Base-by-base conservation (phyloP, 1,140 invertebrate genomes). In the Chymomyza costata region DNA sequence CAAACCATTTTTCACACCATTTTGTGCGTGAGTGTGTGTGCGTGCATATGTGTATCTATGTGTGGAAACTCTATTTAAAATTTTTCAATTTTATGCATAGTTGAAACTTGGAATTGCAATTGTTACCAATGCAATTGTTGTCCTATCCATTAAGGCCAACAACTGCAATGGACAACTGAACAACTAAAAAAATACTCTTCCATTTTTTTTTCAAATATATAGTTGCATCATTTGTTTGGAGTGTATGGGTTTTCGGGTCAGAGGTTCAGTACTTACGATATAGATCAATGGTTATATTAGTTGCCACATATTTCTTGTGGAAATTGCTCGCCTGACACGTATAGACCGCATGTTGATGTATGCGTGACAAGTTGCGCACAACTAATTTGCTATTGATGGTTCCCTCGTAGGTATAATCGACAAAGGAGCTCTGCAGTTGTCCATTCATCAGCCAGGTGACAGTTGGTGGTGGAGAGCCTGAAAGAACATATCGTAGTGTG, bases 371-470 rank as follows among this genome's bases (percentile, higher is more conserved):
- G 52, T 87, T 85, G 17, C 76, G 78, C 8, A 93, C 88, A 15
- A 88, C 70, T 56, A 93, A 83, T 50, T 82, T 85, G 78, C 80
- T 85, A 53, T 82, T 85, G 58, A 84, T 80, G 57, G 71, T 70
- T 51, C 56, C 85, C 51, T 65, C 87, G 68, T 80, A 82, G 38
- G 82, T 80, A 56, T 76, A 85, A 65, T 85, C 84, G 48, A 80
- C 81, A 43, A 82, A 66, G 58, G 82, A 83, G 49, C 84, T 86
- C 19, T 96, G 88, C 14, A 89, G 88, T 57, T 90, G 90, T 31
- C 92, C 93, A 55, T 92, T 94, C 73, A 93, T 89, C 89, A 93
- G 94, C 95, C 95, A 97, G 67, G 91, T 93, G 8, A 97, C 90
- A 56, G 89, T 90, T 3, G 95, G 95, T 28, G 90, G 89, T 1